Conservation (phyloP, 2,888 invertebrate species). For the Diarsia brunnea region DNA sequence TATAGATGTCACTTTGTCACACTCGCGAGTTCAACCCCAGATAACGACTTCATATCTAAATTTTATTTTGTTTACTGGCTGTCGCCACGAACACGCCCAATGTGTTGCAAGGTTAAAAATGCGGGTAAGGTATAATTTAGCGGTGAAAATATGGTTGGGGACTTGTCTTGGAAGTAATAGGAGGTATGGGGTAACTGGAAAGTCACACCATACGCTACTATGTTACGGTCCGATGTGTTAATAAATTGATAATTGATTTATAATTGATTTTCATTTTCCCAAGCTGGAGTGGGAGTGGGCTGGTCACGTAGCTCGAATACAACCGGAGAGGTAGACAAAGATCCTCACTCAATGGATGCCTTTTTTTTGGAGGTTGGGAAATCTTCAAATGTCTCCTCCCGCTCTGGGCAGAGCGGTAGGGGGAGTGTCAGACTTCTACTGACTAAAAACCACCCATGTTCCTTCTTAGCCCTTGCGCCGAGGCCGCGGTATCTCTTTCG, state of each 20-base stretch:
- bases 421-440: too few relatives aligned
- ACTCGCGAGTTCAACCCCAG: slow-evolving; percentile 80
- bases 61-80: slow-evolving; percentile 72
- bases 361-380: too few relatives aligned
- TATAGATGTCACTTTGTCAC: slow-evolving; percentile 86
- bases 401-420: too few relatives aligned
- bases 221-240: neutral
- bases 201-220: neutral
- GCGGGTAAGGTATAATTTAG: slow-evolving; percentile 2
- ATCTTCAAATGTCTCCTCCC: too few relatives aligned
- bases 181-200: neutral
- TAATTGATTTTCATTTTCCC: neutral
- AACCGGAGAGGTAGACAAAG: too few relatives aligned
- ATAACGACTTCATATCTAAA: slow-evolving; percentile 81
- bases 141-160: neutral
- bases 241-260: neutral
- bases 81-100: slow-evolving; percentile 63
- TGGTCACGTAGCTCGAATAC: too few relatives aligned
- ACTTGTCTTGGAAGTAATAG: neutral
- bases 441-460: too few relatives aligned
- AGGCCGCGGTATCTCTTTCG: too few relatives aligned
- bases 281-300: too few relatives aligned
- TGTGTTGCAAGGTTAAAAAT: slow-evolving; percentile 45
- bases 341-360: too few relatives aligned
- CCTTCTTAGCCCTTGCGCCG: too few relatives aligned